Conservation (phyloP, 2,113 vertebrate genomes). For the Pterocles orientalis region DNA sequence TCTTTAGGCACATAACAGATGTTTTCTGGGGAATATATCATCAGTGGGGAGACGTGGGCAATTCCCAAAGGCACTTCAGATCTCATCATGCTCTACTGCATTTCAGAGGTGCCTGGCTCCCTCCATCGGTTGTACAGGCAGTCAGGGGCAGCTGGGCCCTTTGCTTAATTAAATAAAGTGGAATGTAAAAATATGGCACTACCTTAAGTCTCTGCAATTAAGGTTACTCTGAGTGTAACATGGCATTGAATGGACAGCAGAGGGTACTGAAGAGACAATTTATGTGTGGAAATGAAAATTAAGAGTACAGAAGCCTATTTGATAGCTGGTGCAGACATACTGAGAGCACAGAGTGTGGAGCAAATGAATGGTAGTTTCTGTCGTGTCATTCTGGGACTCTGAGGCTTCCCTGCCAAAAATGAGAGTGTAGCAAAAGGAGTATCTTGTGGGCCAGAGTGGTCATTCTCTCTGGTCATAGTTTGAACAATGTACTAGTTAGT, state of each 20-base stretch:
- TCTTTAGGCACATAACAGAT: not conserved
- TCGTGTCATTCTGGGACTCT: not conserved
- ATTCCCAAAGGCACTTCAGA: not conserved
- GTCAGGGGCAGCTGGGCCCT: not conserved
- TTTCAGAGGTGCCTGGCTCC: not conserved
- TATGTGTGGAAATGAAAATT: not conserved
- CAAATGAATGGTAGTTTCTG: not conserved
- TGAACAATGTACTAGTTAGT: not conserved
- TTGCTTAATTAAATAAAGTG: not conserved
- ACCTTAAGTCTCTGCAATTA: not conserved
- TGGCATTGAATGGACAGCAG: slow-evolving; percentile 18
- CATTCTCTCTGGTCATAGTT: not conserved
- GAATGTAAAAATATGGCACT: not conserved
- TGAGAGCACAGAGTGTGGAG: not conserved
- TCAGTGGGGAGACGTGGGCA: not conserved
- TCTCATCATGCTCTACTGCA: not conserved
- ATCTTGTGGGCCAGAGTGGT: not conserved
- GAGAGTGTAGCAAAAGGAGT: not conserved
- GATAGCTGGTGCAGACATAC: not conserved
- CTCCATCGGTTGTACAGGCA: not conserved
- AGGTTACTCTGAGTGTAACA: not conserved
- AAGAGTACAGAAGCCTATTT: not conserved
- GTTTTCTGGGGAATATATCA: not conserved
- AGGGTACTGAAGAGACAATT: slow-evolving; percentile 54
- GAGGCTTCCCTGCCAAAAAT: not conserved